phyloP scores from a whole-genome alignment of 2,888 invertebrate genomes.

The Drepanosiphum platanoidis region DNA sequence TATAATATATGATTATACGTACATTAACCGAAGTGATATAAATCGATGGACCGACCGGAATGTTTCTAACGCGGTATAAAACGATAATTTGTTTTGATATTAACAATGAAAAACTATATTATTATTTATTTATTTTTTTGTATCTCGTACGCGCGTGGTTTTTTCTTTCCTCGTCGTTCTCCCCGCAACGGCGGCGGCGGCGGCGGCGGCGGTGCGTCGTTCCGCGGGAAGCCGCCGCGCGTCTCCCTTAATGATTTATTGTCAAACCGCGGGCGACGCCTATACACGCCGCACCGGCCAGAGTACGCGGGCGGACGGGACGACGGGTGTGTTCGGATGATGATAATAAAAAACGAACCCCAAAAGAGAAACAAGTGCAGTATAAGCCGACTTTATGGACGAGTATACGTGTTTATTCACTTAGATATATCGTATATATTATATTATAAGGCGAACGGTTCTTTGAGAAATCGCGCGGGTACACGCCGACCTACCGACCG shows the following conservation, averaged over 20 bases:
- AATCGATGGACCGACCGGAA: constrained; percentile 9
- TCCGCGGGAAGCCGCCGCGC: background rate
- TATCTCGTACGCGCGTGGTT: background rate
- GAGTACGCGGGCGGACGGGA: background rate
- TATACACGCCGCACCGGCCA: no score
- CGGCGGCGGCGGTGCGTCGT: background rate
- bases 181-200: background rate
- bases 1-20: no score
- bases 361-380: background rate
- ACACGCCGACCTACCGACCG: no score
- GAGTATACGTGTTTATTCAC: background rate
- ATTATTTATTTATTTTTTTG: constrained; percentile 7
- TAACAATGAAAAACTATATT: constrained; percentile 33
- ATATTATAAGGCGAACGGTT: background rate
- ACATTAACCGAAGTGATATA: background rate
- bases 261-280: constrained; percentile 14
- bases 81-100: constrained; percentile 40
- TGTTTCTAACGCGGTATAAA: background rate
- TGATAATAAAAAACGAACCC: background rate
- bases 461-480: constrained; percentile 2
- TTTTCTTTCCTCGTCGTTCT: background rate
- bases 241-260: constrained; percentile 44
- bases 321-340: background rate
- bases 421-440: background rate
- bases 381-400: background rate